These are phyloP conservation scores for Falco rusticolus DNA, from an alignment of 2,797 vertebrate genomes.

Conservation along the genomic window DNA sequence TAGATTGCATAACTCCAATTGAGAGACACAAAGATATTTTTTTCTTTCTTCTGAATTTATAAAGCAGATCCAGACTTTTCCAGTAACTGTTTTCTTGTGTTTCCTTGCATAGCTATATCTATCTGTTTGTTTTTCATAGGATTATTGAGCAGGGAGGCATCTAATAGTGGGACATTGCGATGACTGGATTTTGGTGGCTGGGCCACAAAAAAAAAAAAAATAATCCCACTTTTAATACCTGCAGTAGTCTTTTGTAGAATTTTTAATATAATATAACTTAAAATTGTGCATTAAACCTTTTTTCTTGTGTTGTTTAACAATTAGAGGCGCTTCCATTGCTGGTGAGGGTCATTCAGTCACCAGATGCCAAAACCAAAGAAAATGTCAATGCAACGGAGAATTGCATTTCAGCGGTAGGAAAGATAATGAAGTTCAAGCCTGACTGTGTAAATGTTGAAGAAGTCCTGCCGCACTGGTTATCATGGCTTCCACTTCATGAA, in stretches of 20 bases:
- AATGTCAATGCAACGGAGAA: constrained; percentile 99
- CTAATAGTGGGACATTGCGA: background rate
- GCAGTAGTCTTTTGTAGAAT: background rate
- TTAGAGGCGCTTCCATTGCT: constrained; percentile 92
- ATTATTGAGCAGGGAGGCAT: background rate
- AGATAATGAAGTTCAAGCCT: constrained; percentile 93
- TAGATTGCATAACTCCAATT: background rate
- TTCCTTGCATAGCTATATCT: background rate
- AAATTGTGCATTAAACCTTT: background rate
- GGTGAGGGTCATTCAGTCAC: constrained; percentile 92
- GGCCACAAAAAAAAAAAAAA: background rate
- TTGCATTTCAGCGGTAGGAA: constrained; percentile 98
- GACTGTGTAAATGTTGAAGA: constrained; percentile 94
- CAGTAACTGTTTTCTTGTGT: background rate
- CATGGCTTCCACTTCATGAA: constrained; percentile 98
- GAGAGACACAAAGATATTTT: background rate
- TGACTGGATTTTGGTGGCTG: background rate
- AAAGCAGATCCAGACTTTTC: background rate
- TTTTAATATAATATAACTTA: background rate
- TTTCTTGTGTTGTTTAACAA: constrained; percentile 17
- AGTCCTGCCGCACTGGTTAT: constrained; percentile 95
- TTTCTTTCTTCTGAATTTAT: background rate
- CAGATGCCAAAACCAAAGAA: constrained; percentile 93
- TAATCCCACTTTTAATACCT: rapidly evolving
- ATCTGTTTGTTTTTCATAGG: background rate